A percentile compares a stretch with the other conserved stretches of the same genome.
Evolutionary conservation across 2,113 vertebrate genomes (phyloP).

Genomic region (Equus przewalskii): DNA sequence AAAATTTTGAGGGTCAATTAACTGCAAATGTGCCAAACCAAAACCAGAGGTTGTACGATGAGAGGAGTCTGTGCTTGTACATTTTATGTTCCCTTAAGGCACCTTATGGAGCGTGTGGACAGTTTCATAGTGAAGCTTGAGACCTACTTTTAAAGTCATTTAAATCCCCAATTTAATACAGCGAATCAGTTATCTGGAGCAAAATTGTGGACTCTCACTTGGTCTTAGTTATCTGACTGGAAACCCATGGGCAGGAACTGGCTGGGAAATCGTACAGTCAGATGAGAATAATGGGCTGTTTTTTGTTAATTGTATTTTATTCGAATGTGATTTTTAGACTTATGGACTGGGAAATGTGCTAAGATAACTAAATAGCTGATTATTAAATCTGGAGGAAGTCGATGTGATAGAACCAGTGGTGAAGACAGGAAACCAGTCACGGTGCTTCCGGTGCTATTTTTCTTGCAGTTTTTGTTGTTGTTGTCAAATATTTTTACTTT

Average conservation of each 20-base stretch:
- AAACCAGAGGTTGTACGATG: conserved; percentile 25
- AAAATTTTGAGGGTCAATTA: conserved; percentile 47
- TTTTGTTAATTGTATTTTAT: not conserved
- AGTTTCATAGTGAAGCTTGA: conserved; percentile 12
- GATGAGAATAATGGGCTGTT: not conserved
- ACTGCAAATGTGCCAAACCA: not conserved
- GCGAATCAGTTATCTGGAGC: not conserved
- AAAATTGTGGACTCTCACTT: not conserved
- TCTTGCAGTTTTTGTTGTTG: not conserved
- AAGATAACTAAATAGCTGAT: not conserved
- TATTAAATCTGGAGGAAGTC: not conserved
- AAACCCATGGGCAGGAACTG: not conserved
- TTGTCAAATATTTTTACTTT: not conserved
- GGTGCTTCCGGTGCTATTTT: not conserved
- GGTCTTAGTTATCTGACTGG: not conserved
- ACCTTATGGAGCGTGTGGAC: not conserved
- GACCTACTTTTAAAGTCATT: not conserved
- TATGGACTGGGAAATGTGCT: not conserved
- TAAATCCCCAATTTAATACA: not conserved
- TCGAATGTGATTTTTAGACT: conserved; percentile 28
- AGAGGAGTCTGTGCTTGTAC: not conserved
- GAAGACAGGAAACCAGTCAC: not conserved
- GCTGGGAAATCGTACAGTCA: not conserved
- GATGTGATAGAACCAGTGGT: not conserved
- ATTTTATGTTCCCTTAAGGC: not conserved